Conservation (phyloP, 2,888 invertebrate genomes). For the Noctua fimbriata region DNA sequence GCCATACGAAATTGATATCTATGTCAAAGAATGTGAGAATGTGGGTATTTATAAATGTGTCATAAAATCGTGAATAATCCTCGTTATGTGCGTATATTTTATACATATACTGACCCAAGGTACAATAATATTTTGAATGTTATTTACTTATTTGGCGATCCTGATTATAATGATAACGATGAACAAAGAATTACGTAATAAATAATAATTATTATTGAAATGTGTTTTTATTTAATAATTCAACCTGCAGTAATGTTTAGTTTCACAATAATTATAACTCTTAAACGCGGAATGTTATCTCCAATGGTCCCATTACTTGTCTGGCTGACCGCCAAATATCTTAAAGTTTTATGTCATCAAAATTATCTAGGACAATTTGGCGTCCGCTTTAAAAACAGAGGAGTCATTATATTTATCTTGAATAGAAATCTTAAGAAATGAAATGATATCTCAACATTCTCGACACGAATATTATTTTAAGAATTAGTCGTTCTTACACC, state of each 20-base stretch:
- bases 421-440: slow-evolving; percentile 80
- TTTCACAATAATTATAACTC: slow-evolving; percentile 60
- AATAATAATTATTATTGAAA: slow-evolving; percentile 77
- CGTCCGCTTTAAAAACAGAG: slow-evolving; percentile 84
- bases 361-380: slow-evolving; percentile 89
- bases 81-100: slow-evolving; percentile 65
- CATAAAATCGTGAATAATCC: slow-evolving; percentile 66
- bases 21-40: slow-evolving; percentile 63
- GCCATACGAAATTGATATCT: slow-evolving; percentile 61
- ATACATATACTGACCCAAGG: slow-evolving; percentile 62
- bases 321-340: slow-evolving; percentile 84
- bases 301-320: slow-evolving; percentile 81
- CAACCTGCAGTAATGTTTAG: slow-evolving; percentile 31
- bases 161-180: slow-evolving; percentile 70
- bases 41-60: slow-evolving; percentile 67
- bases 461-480: slow-evolving; percentile 76
- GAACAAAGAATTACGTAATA: slow-evolving; percentile 85
- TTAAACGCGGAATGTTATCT: slow-evolving; percentile 74
- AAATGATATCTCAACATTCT: slow-evolving; percentile 75
- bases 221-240: slow-evolving; percentile 60
- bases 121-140: slow-evolving; percentile 64
- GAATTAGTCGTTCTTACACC: slow-evolving; percentile 67
- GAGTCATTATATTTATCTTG: slow-evolving; percentile 85
- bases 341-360: slow-evolving; percentile 86
- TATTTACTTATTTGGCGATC: slow-evolving; percentile 69